Evolutionary conservation across 2,888 invertebrate genomes (phyloP).

Genomic region (Malthinus seriepunctatus): DNA sequence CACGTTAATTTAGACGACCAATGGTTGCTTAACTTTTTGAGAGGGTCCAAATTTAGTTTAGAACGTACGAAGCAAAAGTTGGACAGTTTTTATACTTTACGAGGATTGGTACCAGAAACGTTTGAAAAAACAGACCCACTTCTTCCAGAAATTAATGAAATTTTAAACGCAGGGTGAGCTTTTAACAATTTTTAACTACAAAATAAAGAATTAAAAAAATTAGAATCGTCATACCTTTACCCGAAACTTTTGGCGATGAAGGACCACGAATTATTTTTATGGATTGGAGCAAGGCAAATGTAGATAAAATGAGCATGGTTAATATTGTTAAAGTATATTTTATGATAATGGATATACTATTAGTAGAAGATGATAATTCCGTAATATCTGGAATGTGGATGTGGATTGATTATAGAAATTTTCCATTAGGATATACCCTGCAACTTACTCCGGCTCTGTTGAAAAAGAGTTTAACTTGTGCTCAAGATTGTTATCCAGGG

Average conservation of each 20-base stretch:
- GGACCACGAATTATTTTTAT: background rate
- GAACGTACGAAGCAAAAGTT: slow-evolving; percentile 60
- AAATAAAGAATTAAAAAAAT: too few species aligned
- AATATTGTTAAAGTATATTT: slow-evolving; percentile 35
- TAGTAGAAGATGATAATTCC: slow-evolving; percentile 63
- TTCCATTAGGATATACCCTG: slow-evolving; percentile 56
- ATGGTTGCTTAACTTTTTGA: slow-evolving; percentile 58
- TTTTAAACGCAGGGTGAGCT: slow-evolving; percentile 34
- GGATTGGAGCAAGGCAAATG: background rate
- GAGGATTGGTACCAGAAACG: slow-evolving; percentile 62
- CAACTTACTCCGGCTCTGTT: slow-evolving; percentile 59
- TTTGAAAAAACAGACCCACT: slow-evolving; percentile 58
- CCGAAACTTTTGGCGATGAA: background rate
- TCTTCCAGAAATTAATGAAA: slow-evolving; percentile 38
- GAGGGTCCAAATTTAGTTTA: slow-evolving; percentile 60
- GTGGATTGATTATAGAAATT: slow-evolving; percentile 60
- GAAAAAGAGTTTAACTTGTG: slow-evolving; percentile 54
- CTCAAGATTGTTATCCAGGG: slow-evolving; percentile 63
- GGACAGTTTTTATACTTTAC: slow-evolving; percentile 62
- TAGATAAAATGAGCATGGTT: background rate
- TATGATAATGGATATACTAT: slow-evolving; percentile 60
- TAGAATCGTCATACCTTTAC: background rate
- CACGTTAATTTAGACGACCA: slow-evolving; percentile 60
- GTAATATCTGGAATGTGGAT: slow-evolving; percentile 58
- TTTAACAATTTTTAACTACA: background rate